Conservation (phyloP, 2,888 invertebrate genomes). For the Oxycera nigricornis region DNA sequence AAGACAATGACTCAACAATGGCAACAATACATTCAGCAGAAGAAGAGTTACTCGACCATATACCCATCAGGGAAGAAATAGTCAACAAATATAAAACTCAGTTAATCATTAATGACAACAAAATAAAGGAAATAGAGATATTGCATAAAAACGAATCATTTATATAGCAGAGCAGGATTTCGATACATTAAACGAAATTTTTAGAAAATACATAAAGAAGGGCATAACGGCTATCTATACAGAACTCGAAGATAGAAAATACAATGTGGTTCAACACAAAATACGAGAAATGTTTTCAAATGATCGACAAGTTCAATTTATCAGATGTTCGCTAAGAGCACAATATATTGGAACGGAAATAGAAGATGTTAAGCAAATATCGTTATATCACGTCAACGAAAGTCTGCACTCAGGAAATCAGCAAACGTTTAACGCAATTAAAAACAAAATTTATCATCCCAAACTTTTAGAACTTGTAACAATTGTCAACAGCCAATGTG, state of each 20-base stretch:
- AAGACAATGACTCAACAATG: neutral
- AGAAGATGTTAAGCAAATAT: neutral
- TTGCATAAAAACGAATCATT: neutral
- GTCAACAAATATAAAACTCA: conserved; percentile 35
- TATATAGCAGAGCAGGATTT: neutral
- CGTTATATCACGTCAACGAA: neutral
- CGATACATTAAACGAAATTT: conserved; percentile 18
- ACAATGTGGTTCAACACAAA: too few relatives aligned
- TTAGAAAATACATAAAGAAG: conserved; percentile 12
- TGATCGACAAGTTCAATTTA: neutral
- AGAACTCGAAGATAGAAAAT: too few relatives aligned
- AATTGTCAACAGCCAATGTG: neutral
- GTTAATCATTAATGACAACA: conserved; percentile 7
- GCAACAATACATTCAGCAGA: conserved; percentile 16
- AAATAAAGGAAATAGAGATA: conserved; percentile 24
- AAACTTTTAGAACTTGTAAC: neutral
- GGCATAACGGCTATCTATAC: too few relatives aligned
- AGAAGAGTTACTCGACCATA: conserved; percentile 14
- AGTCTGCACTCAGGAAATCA: neutral
- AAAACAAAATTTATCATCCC: neutral
- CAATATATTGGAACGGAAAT: neutral
- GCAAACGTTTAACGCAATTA: neutral
- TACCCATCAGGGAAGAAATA: conserved; percentile 9
- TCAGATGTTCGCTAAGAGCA: neutral
- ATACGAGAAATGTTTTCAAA: conserved; percentile 23